phyloP scores from a whole-genome alignment of 2,113 vertebrate genomes.

The Atherinomorus stipes region DNA sequence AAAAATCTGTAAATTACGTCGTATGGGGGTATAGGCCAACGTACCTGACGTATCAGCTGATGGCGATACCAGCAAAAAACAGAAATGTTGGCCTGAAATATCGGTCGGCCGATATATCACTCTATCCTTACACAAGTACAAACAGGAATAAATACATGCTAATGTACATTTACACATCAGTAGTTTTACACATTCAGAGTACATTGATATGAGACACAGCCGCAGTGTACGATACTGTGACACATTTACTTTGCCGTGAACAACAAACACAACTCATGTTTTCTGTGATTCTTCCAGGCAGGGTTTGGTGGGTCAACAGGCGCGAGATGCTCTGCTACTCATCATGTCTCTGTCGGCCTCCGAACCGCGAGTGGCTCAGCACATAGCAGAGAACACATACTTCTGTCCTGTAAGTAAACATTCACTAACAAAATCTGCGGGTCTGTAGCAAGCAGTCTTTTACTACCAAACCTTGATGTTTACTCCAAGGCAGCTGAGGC shows the following conservation, averaged over 20 bases:
- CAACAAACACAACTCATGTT: neutral
- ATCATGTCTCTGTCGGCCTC: constrained; percentile 94
- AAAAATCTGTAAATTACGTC: too few relatives aligned
- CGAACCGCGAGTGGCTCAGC: constrained; percentile 88
- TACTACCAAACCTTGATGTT: neutral
- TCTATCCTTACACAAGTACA: too few relatives aligned
- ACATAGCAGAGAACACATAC: constrained; percentile 93
- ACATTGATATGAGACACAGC: too few relatives aligned
- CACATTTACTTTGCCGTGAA: neutral
- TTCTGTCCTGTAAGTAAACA: constrained; percentile 92
- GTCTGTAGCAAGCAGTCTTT: neutral
- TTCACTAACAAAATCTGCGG: neutral
- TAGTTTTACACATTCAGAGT: too few relatives aligned
- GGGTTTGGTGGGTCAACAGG: constrained; percentile 91
- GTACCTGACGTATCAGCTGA: too few relatives aligned
- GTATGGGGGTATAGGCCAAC: too few relatives aligned
- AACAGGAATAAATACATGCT: too few relatives aligned
- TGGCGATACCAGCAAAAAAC: too few relatives aligned
- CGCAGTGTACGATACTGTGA: too few relatives aligned
- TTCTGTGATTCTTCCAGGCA: constrained; percentile 78
- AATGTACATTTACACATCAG: too few relatives aligned
- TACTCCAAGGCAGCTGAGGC: neutral
- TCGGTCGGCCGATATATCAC: too few relatives aligned
- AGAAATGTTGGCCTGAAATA: too few relatives aligned
- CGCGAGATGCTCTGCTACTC: constrained; percentile 92